Base-by-base conservation (phyloP, 2,113 vertebrate species). In the Felis catus region DNA sequence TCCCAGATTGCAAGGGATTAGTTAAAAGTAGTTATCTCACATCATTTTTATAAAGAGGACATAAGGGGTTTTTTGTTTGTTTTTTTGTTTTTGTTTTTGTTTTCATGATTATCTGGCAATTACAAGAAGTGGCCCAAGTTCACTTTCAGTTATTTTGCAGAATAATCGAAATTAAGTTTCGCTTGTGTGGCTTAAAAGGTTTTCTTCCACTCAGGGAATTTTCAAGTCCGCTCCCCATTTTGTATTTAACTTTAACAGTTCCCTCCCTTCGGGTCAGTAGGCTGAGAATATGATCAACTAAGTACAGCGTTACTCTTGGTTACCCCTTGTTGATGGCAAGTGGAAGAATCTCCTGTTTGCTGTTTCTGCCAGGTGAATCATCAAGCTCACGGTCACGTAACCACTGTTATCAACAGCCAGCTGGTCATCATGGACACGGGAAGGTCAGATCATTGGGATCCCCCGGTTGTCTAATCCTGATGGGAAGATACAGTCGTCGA, bases 141-240 rank as follows among this genome's bases (percentile, higher is more conserved):
- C 66, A 76, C 23, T 79, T 91, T 48, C 4, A 0, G 53, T 82
- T 65, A 33, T 73, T 39, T 81, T 33, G 66, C 48, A 61, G 19
- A 91, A 85, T 31, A 70, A 79, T 33, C 61, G 48, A 95, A 83
- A 83, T 94, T 83, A 83, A 91, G 48, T 58, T 76, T 78, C 70
- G 53, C 87, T 95, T 83, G 51, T 0, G 19, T 89, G 53, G 55
- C 33, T 81, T 51, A 25, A 45, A 25, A 78, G 48, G 48, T 78
- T 55, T 83, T n/a, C 15, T 78, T 78, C 48, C 36, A 31, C 45
- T 58, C 31, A 18, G 27, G n/a, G 80, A 41, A 95, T 91, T 91
- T 76, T 91, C 58, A 58, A 78, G 70, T 61, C 39, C 0, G 10
- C 61, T 70, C 29, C 48, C 80, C 23, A 68, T 36, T 68, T 74